phyloP scores from a whole-genome alignment of 2,797 vertebrate genomes.

The Heliangelus exortis region DNA sequence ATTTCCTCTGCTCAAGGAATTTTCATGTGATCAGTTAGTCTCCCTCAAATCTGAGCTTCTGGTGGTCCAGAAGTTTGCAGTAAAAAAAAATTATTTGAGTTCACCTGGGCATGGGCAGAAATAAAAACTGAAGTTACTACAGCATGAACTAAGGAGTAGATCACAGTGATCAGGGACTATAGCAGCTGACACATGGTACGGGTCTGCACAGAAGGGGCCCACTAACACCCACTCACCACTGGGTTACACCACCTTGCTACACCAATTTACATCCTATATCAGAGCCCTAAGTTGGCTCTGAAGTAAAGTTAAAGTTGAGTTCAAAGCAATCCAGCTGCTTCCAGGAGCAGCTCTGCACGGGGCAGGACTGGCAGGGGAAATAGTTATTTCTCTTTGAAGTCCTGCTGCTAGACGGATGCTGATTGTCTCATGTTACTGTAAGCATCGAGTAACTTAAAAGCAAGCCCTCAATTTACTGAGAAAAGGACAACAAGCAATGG shows the following conservation, averaged over 20 bases:
- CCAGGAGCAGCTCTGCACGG: slow-evolving; percentile 36
- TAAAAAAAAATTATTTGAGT: neutral
- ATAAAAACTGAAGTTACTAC: neutral
- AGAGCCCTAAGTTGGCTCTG: slow-evolving; percentile 16
- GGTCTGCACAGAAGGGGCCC: neutral
- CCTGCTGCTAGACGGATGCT: slow-evolving; percentile 60
- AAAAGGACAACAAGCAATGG: neutral
- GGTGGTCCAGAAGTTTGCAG: neutral
- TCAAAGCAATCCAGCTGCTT: slow-evolving; percentile 71
- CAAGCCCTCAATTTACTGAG: neutral
- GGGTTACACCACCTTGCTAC: slow-evolving; percentile 55
- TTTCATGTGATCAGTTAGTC: neutral
- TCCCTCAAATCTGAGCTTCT: neutral
- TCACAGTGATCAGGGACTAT: neutral
- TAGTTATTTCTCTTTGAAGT: slow-evolving; percentile 69
- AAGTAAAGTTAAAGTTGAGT: slow-evolving; percentile 68
- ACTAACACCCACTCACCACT: slow-evolving; percentile 27
- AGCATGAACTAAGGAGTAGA: neutral
- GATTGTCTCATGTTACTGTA: slow-evolving; percentile 69
- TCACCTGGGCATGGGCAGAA: neutral
- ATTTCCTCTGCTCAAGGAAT: neutral
- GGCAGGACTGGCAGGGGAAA: slow-evolving; percentile 40
- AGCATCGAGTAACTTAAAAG: slow-evolving; percentile 60
- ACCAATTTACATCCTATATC: slow-evolving; percentile 55
- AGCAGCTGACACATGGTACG: neutral